Conservation (phyloP, 2,113 vertebrate species). For the Paedocypris sp. region DNA sequence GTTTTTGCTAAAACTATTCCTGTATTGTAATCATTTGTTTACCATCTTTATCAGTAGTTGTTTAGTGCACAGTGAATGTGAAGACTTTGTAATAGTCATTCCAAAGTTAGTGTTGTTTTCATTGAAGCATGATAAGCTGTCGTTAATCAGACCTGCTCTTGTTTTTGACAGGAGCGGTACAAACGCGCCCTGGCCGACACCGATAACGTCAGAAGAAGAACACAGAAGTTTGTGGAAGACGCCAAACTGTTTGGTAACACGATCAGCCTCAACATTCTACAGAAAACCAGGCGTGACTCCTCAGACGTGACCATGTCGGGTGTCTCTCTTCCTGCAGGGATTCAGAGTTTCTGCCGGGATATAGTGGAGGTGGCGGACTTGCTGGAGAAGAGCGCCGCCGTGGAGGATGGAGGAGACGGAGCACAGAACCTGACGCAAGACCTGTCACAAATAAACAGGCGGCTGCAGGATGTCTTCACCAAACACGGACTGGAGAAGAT, state of each 20-base stretch:
- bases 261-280: too few relatives aligned
- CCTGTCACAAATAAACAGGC: constrained; percentile 60
- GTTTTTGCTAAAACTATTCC: too few relatives aligned
- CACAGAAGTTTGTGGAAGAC: constrained; percentile 79
- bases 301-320: too few relatives aligned
- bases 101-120: neutral
- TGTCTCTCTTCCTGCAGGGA: constrained; percentile 54
- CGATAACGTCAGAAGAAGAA: constrained; percentile 67
- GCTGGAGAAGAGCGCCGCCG: constrained; percentile 59
- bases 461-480: constrained; percentile 68
- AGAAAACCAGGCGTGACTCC: too few relatives aligned
- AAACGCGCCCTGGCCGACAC: constrained; percentile 65
- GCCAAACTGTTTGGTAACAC: constrained; percentile 78
- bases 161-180: constrained; percentile 60
- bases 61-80: too few relatives aligned
- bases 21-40: too few relatives aligned
- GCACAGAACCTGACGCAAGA: constrained; percentile 46
- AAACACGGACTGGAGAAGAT: constrained; percentile 80
- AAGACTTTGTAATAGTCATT: too few relatives aligned
- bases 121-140: neutral
- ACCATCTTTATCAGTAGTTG: too few relatives aligned
- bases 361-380: constrained; percentile 77
- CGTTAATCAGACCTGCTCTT: neutral
- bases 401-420: constrained; percentile 38
- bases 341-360: constrained; percentile 80